Conservation (phyloP, 2,888 invertebrate species). For the Sphaerophoria taeniata region DNA sequence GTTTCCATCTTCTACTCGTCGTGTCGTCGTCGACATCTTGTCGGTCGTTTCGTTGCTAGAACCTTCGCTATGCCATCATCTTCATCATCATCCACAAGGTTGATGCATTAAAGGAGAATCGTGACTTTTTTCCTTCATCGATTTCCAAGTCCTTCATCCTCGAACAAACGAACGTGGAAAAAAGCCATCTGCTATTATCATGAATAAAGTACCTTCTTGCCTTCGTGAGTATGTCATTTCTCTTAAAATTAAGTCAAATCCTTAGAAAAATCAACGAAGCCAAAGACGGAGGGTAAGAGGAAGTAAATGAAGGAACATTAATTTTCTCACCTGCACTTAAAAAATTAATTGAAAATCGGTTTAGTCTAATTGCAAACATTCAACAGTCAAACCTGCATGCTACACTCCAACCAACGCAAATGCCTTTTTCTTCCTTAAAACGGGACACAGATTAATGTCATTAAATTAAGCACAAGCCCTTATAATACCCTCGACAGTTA, state of each 20-base stretch:
- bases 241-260: neutral
- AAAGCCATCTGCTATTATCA: neutral
- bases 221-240: slow-evolving; percentile 24
- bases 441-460: slow-evolving; percentile 69
- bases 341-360: slow-evolving; percentile 63
- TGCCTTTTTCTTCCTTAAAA: slow-evolving; percentile 2
- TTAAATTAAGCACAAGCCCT: slow-evolving; percentile 72
- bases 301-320: slow-evolving; percentile 32
- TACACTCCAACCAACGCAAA: slow-evolving; percentile 5
- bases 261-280: neutral
- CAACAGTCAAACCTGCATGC: slow-evolving; percentile 61
- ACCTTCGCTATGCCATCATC: slow-evolving; percentile 3
- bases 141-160: slow-evolving; percentile 6
- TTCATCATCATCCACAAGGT: slow-evolving; percentile 20
- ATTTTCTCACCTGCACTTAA: slow-evolving; percentile 56
- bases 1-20: slow-evolving; percentile 32
- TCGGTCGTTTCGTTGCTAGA: neutral
- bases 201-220: slow-evolving; percentile 17
- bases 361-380: slow-evolving; percentile 65
- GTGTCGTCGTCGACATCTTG: neutral
- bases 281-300: neutral
- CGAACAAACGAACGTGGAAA: neutral
- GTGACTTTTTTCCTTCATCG: slow-evolving; percentile 39
- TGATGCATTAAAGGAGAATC: slow-evolving; percentile 41
- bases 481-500: slow-evolving; percentile 40